Conservation (phyloP, 2,888 invertebrate species). For the Himalopsyche kuldschensis region DNA sequence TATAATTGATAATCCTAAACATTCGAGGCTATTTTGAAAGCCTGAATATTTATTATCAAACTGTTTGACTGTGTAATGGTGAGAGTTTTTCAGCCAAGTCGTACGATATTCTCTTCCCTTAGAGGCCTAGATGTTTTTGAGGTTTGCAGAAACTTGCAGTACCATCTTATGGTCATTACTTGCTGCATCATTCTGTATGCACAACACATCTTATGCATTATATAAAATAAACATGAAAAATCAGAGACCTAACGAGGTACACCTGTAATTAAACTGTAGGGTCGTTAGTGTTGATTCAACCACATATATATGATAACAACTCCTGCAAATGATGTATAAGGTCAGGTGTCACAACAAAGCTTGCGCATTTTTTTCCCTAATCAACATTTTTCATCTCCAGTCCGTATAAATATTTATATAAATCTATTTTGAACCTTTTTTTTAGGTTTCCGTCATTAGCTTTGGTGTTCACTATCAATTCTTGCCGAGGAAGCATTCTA, state of each 20-base stretch:
- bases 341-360: too few relatives aligned
- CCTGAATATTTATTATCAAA: background rate
- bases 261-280: background rate
- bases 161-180: slow-evolving; percentile 7
- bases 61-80: background rate
- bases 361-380: too few relatives aligned
- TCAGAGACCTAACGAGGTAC: background rate
- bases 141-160: background rate
- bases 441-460: too few relatives aligned
- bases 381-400: too few relatives aligned
- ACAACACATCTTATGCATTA: background rate
- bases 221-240: background rate
- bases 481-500: too few relatives aligned
- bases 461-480: too few relatives aligned
- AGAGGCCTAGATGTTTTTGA: background rate
- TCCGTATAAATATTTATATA: too few relatives aligned
- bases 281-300: too few relatives aligned
- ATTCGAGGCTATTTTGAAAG: background rate
- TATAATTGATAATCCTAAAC: too few relatives aligned
- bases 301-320: too few relatives aligned
- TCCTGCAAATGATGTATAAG: too few relatives aligned
- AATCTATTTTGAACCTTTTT: too few relatives aligned
- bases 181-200: background rate
- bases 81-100: slow-evolving; percentile 1
- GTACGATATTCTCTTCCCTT: background rate